Percentiles rank a stretch among this genome's conserved stretches.
These are phyloP conservation scores for Caenorhabditis japonica DNA, from an alignment of 2,888 invertebrate species.

Conservation along the genomic window DNA sequence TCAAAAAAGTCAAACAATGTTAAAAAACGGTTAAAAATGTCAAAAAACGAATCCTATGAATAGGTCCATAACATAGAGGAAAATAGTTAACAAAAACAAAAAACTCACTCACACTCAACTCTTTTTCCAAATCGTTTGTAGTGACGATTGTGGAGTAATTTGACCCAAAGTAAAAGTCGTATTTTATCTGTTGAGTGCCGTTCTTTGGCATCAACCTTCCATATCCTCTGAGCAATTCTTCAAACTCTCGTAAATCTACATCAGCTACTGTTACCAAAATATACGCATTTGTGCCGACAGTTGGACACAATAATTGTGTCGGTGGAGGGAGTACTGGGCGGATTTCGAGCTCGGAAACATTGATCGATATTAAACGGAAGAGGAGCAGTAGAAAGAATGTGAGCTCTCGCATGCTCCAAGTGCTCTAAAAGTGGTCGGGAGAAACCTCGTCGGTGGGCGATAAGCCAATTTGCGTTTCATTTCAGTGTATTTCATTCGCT, in stretches of 20 bases:
- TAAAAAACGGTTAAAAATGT: too few relatives aligned
- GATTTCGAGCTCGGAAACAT: too few relatives aligned
- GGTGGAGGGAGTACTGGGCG: slow-evolving; percentile 26
- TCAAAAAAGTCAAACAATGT: too few relatives aligned
- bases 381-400: slow-evolving; percentile 12
- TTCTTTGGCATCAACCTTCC: slow-evolving; percentile 46
- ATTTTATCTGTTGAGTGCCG: slow-evolving; percentile 29
- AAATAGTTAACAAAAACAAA: too few relatives aligned
- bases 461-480: slow-evolving; percentile 45
- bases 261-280: slow-evolving; percentile 55
- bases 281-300: slow-evolving; percentile 57
- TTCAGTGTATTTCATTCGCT: too few relatives aligned
- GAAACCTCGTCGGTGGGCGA: slow-evolving; percentile 8
- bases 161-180: slow-evolving; percentile 49
- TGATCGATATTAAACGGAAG: background rate
- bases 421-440: slow-evolving; percentile 9
- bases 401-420: slow-evolving; percentile 42
- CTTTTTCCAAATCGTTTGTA: slow-evolving; percentile 19
- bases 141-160: slow-evolving; percentile 44
- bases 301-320: slow-evolving; percentile 54
- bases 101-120: slow-evolving; percentile 31
- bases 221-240: slow-evolving; percentile 45
- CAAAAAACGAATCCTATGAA: too few relatives aligned
- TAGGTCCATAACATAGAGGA: too few relatives aligned
- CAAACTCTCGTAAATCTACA: slow-evolving; percentile 39